Evolutionary conservation across 2,113 vertebrate genomes (phyloP).

Genomic region (Upupa epops): DNA sequence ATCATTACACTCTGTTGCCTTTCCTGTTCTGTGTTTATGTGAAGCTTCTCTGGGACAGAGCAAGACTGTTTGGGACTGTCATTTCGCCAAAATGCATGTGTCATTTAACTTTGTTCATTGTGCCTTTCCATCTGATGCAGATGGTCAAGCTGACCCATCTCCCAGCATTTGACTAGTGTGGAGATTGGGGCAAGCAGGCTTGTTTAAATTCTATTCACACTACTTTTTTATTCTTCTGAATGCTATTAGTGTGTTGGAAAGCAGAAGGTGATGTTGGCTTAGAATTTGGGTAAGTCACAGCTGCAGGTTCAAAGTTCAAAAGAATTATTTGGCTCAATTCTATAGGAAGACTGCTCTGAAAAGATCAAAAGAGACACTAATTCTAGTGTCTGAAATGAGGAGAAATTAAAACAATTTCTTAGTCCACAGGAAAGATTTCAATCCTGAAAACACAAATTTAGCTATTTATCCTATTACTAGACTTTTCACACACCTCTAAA

Average conservation of each 20-base stretch:
- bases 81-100: background rate
- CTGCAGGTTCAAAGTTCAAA: background rate
- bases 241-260: background rate
- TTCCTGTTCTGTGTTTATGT: slow-evolving; percentile 27
- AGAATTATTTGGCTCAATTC: background rate
- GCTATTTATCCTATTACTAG: background rate
- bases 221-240: background rate
- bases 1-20: slow-evolving; percentile 3
- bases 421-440: background rate
- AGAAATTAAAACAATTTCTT: background rate
- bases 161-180: background rate
- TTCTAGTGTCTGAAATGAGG: background rate
- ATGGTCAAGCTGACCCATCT: background rate
- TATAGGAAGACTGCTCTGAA: background rate
- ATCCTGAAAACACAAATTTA: background rate
- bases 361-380: background rate
- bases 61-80: background rate
- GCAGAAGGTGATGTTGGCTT: background rate
- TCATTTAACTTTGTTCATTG: background rate
- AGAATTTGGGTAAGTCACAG: background rate
- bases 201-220: background rate
- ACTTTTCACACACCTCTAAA: background rate
- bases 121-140: background rate
- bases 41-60: slow-evolving; percentile 31
- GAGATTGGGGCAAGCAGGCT: background rate